Base-by-base conservation (phyloP, 2,888 invertebrate species). In the Hypercompe scribonia region DNA sequence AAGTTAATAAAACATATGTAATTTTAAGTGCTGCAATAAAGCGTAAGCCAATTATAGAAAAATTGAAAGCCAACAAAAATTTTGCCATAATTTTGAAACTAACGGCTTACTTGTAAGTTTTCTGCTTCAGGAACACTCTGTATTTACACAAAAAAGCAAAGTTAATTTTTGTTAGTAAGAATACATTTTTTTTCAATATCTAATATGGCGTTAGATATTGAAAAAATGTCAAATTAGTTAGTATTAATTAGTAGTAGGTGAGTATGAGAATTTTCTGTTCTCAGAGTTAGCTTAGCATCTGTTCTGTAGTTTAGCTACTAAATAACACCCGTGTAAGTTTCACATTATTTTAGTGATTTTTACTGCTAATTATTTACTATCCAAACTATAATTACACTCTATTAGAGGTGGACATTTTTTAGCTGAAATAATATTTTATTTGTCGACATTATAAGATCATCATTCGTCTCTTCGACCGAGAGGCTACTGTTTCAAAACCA, bases 41-140 rank as follows among this genome's bases (percentile, higher is more conserved):
- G 69, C 69, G 21, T 61, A 31, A 61, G 69, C 69, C 24, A 5
- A 28, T 58, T 69, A 58, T 31, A 36, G 21, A 18, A 61, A 3
- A 24, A 54, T 7, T 7, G 7, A 39, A 39, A 69, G 54, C 54
- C 39, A 36, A 39, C 13, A 36, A 68, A 36, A 50, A 42, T 66
- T 46, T 66, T 46, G 66, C 33, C 33, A 54, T 68, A 68, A 39
- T 69, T 69, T 61, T 42, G 24, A 61, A 69, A 69, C n/a, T 61
- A 8, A 21, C 31, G 13, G 69, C 69, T 69, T 71, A 71, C 71
- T 71, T 65, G n/a, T 65, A 65, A 65, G 65, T 65, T 65, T 65
- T 33, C 65, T 50, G 65, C 65, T 65, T 3, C 65, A 65, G 34
- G 65, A 65, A 8, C 36, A 28, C 21, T 70, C 64, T 70, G 68